These are phyloP conservation scores for Galerucella pusilla DNA, from an alignment of 2,888 invertebrate species.

Conservation along the genomic window DNA sequence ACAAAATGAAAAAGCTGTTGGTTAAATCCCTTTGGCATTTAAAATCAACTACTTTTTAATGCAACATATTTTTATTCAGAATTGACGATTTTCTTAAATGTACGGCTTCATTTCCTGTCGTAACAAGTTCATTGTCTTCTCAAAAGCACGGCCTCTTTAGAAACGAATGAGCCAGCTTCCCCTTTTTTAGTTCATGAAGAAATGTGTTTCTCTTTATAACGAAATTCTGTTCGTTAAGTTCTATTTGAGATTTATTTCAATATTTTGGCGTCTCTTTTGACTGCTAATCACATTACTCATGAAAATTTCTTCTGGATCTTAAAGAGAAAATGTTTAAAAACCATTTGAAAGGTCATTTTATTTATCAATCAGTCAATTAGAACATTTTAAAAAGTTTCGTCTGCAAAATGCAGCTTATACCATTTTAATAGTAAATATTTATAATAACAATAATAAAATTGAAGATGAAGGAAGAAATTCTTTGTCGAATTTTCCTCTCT, in stretches of 20 bases:
- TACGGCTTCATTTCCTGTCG: neutral
- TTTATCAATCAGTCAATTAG: neutral
- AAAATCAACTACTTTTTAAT: neutral
- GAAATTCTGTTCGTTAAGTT: neutral
- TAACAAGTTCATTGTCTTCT: slow-evolving; percentile 3
- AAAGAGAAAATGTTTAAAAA: neutral
- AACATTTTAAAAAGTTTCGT: neutral
- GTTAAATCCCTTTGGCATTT: too few species aligned
- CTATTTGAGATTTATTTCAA: slow-evolving; percentile 1
- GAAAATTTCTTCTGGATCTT: neutral
- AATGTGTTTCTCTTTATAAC: neutral
- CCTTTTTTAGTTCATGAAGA: neutral
- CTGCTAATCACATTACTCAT: neutral
- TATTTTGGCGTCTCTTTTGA: slow-evolving; percentile 3
- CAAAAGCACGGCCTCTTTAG: neutral
- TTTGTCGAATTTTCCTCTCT: neutral
- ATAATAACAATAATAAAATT: too few species aligned
- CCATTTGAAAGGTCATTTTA: neutral
- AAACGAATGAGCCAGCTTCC: neutral
- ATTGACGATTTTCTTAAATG: neutral
- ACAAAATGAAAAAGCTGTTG: too few species aligned
- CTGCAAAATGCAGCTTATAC: too few species aligned
- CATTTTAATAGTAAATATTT: too few species aligned
- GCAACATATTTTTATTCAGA: neutral
- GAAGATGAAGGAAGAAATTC: neutral